phyloP scores from a whole-genome alignment of 2,113 vertebrate species.

The Leucosticte australis region DNA sequence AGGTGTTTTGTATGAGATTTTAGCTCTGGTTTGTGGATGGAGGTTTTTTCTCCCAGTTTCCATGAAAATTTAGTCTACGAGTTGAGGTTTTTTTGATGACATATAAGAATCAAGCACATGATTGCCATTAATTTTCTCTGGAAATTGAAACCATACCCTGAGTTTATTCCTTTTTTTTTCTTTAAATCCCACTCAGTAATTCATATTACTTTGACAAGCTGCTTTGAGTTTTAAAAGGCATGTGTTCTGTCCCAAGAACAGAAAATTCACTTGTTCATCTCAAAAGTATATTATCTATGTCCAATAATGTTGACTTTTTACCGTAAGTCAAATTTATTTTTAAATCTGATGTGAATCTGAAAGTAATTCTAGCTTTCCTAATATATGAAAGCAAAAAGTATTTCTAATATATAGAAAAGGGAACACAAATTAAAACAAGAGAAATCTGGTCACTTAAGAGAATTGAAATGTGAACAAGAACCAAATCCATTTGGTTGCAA shows the following conservation, averaged over 20 bases:
- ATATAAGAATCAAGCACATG: background rate
- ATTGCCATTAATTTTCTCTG: background rate
- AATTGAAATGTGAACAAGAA: background rate
- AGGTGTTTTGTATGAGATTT: accelerated
- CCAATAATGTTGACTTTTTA: background rate
- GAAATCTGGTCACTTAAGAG: background rate
- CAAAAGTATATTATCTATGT: background rate
- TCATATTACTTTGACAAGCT: background rate
- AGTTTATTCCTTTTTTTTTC: background rate
- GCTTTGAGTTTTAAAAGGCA: background rate
- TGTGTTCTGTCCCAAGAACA: background rate
- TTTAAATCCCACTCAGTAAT: background rate
- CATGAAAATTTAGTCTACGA: background rate
- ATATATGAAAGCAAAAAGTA: background rate
- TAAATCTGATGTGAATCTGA: background rate
- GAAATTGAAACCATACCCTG: background rate
- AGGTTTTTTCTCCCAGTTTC: background rate
- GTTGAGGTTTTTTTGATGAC: background rate
- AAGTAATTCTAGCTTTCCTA: background rate
- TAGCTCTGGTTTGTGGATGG: background rate
- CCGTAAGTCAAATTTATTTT: background rate
- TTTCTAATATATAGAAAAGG: background rate
- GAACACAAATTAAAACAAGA: background rate
- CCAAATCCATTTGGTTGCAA: background rate
- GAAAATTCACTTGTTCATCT: background rate